Evolutionary conservation across 2,113 vertebrate genomes (phyloP).

Genomic region (Xiphophorus couchianus): DNA sequence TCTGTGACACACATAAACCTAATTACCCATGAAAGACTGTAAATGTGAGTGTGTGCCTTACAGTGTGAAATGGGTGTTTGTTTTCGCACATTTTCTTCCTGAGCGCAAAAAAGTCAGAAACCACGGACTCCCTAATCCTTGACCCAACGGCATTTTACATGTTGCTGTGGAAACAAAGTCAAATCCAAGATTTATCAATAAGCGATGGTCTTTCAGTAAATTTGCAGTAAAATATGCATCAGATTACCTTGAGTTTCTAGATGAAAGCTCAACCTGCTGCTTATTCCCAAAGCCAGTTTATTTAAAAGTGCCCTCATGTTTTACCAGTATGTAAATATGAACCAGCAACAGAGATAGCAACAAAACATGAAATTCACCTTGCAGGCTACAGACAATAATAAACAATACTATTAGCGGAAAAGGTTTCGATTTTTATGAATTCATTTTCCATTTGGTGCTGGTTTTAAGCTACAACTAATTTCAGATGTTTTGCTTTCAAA

Average conservation of each 20-base stretch:
- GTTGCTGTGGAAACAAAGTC: slow-evolving; percentile 42
- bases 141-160: slow-evolving; percentile 45
- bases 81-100: slow-evolving; percentile 42
- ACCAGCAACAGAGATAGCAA: background rate
- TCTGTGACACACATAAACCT: slow-evolving; percentile 40
- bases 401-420: too few species aligned
- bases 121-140: slow-evolving; percentile 38
- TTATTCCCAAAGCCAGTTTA: background rate
- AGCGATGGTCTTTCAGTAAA: background rate
- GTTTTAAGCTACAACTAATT: too few species aligned
- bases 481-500: too few species aligned
- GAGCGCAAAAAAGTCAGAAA: slow-evolving; percentile 44
- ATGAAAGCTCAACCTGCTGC: background rate
- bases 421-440: too few species aligned
- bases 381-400: too few species aligned
- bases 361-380: background rate
- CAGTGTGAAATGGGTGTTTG: slow-evolving; percentile 5
- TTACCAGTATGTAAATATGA: slow-evolving; percentile 22
- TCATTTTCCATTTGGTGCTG: too few species aligned
- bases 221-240: background rate
- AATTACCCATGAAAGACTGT: slow-evolving; percentile 25
- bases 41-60: slow-evolving; percentile 8
- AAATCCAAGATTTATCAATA: background rate
- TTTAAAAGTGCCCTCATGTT: slow-evolving; percentile 16
- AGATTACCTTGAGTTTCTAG: background rate